Base-by-base conservation (phyloP, 2,888 invertebrate genomes). In the Napeogenes sylphis region DNA sequence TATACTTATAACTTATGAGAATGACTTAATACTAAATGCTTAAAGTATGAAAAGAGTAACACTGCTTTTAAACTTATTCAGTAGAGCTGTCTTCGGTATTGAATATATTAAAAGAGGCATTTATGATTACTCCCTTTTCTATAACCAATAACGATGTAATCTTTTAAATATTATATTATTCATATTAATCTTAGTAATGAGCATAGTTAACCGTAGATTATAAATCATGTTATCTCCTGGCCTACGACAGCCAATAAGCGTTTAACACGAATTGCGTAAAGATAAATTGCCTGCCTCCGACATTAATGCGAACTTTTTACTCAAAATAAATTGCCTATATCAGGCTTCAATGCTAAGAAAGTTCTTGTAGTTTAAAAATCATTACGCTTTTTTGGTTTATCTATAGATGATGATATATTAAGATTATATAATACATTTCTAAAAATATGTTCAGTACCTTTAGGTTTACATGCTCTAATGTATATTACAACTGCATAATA, bases 221-320 rank as follows among this genome's bases (percentile, higher is more conserved):
- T 80, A 80, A 79, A 80, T 85, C 84, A 84, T 83, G 80, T 82
- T 82, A 84, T 84, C 82, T 81, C 68, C 77, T 80, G 76, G 21
- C 74, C 76, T 65, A 79, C 80, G 86, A 84, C 86, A 86, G 83
- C 87, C 85, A 86, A 85, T 87, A 87, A 86, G 82, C 85, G 84
- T 80, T 86, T 86, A 81, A 81, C 83, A 78, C 77, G 85, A 85
- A 84, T 87, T 83, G 84, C 80, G 76, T 73, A 77, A 81, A 84
- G 86, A 87, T 86, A 86, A 86, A 86, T 87, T 84, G 81, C 82
- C 77, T 70, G 71, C 73, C 75, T 73, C 79, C 80, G 85, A 84
- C 83, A 83, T 84, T 85, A 84, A 86, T 83, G 81, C 76, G 81
- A 82, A 84, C 76, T 84, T 85, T 81, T 81, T 77, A 75, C 73